phyloP scores from a whole-genome alignment of 2,888 invertebrate species.

The Meteorus colon region DNA sequence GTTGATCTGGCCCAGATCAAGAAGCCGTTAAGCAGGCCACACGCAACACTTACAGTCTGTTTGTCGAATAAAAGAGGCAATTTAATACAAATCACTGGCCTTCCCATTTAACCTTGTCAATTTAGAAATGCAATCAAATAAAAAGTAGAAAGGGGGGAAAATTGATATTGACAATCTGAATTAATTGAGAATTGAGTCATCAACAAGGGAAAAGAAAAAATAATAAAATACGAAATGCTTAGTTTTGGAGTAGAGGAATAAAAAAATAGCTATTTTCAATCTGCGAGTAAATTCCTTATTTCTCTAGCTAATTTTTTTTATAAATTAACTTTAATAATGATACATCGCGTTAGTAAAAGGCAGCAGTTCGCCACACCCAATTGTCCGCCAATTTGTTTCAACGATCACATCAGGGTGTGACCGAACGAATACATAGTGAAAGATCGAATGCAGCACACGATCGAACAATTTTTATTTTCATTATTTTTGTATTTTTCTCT shows the following conservation, averaged over 20 bases:
- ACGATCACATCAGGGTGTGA: slow-evolving; percentile 48
- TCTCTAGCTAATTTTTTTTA: neutral
- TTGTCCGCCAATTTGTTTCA: slow-evolving; percentile 41
- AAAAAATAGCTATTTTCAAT: no score
- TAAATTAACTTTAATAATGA: slow-evolving; percentile 46
- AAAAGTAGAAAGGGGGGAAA: slow-evolving; percentile 10
- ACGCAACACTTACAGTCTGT: slow-evolving; percentile 61
- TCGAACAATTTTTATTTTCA: neutral
- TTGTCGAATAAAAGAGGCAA: slow-evolving; percentile 48
- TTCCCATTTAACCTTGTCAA: slow-evolving; percentile 49
- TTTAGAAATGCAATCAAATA: slow-evolving; percentile 21
- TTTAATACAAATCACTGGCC: slow-evolving; percentile 50
- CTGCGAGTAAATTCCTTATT: no score
- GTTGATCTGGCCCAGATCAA: slow-evolving; percentile 72
- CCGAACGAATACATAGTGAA: slow-evolving; percentile 19
- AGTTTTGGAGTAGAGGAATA: neutral
- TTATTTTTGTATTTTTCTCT: neutral
- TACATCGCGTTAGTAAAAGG: slow-evolving; percentile 45
- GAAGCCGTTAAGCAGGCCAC: slow-evolving; percentile 61
- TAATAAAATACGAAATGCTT: neutral
- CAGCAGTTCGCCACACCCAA: slow-evolving; percentile 49
- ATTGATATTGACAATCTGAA: neutral
- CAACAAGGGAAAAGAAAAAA: neutral
- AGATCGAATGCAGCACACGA: neutral
- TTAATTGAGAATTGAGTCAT: neutral